Percentiles rank a stretch among this genome's conserved stretches.
Evolutionary conservation across 1,140 invertebrate genomes (phyloP).

Genomic region (Pachypeltis micranthus): DNA sequence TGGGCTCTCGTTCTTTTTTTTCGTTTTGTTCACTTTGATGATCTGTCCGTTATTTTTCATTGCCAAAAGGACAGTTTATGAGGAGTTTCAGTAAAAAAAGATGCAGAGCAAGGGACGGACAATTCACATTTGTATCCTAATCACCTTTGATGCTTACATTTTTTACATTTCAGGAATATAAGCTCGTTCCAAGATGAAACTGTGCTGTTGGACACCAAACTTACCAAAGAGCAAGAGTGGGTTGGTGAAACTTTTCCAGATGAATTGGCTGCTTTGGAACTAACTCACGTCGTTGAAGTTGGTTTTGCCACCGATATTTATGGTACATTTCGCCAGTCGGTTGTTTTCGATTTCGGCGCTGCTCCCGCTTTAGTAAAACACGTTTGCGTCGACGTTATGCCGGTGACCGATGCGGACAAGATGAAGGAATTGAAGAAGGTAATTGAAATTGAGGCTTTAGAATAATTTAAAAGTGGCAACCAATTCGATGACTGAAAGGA

Average conservation of each 20-base stretch:
- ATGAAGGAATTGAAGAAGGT: constrained; percentile 49
- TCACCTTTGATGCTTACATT: no score
- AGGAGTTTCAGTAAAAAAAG: no score
- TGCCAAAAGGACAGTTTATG: no score
- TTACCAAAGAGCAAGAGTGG: constrained; percentile 46
- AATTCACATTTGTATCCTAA: no score
- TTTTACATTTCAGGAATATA: neutral
- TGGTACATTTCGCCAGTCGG: constrained; percentile 67
- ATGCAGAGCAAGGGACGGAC: no score
- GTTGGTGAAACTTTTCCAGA: constrained; percentile 33
- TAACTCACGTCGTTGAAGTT: constrained; percentile 50
- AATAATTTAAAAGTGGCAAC: neutral
- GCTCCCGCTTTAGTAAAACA: constrained; percentile 58
- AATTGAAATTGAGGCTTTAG: neutral
- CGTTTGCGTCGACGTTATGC: constrained; percentile 64
- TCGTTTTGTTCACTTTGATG: no score
- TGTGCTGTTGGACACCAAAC: constrained; percentile 23
- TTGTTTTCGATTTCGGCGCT: constrained; percentile 65
- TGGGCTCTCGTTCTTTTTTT: no score
- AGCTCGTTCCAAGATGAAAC: neutral
- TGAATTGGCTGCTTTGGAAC: constrained; percentile 21
- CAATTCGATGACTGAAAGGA: neutral
- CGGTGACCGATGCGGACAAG: constrained; percentile 52
- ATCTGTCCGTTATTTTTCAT: no score
- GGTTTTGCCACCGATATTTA: constrained; percentile 59